Base-by-base conservation (phyloP, 53 echinoderm and acorn worm species). In the Crossaster papposus region DNA sequence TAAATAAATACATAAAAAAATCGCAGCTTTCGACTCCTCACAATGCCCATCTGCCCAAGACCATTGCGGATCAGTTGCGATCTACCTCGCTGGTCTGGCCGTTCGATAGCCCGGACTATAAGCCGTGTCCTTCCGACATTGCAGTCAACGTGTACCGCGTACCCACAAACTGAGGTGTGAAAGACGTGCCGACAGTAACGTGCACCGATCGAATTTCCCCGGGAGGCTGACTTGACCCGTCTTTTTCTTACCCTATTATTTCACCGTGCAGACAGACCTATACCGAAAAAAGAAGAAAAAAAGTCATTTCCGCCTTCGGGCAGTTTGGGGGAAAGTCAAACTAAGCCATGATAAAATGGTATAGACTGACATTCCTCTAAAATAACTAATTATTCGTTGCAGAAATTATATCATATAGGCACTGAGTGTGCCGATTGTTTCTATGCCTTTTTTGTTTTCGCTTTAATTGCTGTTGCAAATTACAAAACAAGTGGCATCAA, bases 141-240 rank as follows among this genome's bases (percentile, higher is more conserved):
- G 70, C 70, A 70, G 26, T 26, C 70, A 70, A 23, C 10, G 54
- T 44, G 44, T 55, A 55, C 63, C 34, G 14, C 20, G 64, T 64
- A 3, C 65, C 64, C 35, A 82, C 36, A 28, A 26, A 26, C 23
- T 23, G 23, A 36, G 82, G 68, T 65, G 82, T 82, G 82, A 65
- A 34, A 64, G 38, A 82, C 31, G 70, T 44, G 68, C 51, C 37
- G 82, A 82, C 82, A 82, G 36, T 65, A 37, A 82, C 54, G 12
- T 30, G 65, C 37, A 35, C 36, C 82, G 64, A 82, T 82, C 82
- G 82, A 82, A 82, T 38, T 82, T 70, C 28, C 68, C 82, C 68
- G 26, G 50, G 82, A 68, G 81, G 62, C 24, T 14, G 3, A 44
- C 50, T 68, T 36, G 13, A 30, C 31, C 34, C 11, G 36, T 20